Conservation (phyloP, 2,888 invertebrate genomes). For the Zootermopsis nevadensis region DNA sequence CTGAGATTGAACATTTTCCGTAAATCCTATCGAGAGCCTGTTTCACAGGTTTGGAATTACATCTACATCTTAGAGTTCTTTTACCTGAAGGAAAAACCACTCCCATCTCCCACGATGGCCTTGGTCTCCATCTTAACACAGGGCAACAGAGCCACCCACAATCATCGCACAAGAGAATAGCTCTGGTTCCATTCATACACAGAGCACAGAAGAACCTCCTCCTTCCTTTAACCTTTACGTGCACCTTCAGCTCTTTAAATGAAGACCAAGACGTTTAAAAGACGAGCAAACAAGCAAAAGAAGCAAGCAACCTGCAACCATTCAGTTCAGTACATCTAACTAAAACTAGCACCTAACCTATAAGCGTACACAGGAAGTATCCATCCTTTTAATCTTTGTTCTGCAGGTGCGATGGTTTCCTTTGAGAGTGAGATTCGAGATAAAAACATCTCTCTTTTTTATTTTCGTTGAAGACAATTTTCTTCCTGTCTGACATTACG, state of each 20-base stretch:
- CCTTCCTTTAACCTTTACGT: background rate
- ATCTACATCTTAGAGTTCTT: constrained; percentile 44
- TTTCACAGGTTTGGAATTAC: constrained; percentile 31
- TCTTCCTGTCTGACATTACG: constrained; percentile 45
- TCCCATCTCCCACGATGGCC: constrained; percentile 44
- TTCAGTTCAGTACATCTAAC: background rate
- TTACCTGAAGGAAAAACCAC: constrained; percentile 36
- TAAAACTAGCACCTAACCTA: constrained; percentile 38
- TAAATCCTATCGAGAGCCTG: background rate
- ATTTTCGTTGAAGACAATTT: constrained; percentile 43
- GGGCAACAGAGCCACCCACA: constrained; percentile 42
- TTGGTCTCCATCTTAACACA: constrained; percentile 27
- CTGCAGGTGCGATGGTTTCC: constrained; percentile 45
- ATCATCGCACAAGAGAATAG: constrained; percentile 23
- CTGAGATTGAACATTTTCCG: background rate
- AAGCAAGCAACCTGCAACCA: constrained; percentile 46
- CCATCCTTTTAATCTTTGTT: constrained; percentile 44
- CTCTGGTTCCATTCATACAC: constrained; percentile 45
- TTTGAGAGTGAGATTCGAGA: constrained; percentile 24
- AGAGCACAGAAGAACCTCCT: background rate
- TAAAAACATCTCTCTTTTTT: constrained; percentile 9
- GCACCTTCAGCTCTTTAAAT: constrained; percentile 32
- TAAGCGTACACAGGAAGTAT: constrained; percentile 37
- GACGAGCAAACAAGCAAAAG: constrained; percentile 18
- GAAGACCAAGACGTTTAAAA: constrained; percentile 41